A percentile compares a stretch with the other conserved stretches of the same genome.
phyloP scores from a whole-genome alignment of 2,797 vertebrate species.

The Cyclura pinguis region DNA sequence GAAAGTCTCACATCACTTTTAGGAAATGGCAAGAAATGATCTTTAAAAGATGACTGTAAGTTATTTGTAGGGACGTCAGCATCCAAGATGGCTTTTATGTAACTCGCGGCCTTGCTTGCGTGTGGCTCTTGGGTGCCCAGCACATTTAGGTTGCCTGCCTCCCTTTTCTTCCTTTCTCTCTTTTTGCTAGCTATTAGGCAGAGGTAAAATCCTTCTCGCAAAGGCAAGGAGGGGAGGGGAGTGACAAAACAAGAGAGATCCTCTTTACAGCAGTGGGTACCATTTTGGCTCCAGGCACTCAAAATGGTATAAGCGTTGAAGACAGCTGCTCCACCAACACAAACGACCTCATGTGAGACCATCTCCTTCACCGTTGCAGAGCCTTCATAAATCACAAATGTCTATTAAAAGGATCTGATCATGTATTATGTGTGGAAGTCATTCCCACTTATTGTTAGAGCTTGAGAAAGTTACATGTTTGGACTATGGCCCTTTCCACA shows the following conservation, averaged over 20 bases:
- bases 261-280: too few relatives aligned
- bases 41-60: neutral
- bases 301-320: too few relatives aligned
- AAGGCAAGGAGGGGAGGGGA: neutral
- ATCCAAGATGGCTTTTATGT: neutral
- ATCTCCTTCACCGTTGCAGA: too few relatives aligned
- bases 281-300: too few relatives aligned
- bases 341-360: too few relatives aligned
- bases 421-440: too few relatives aligned
- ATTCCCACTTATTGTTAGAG: too few relatives aligned
- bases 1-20: neutral
- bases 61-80: neutral
- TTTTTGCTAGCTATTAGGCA: neutral
- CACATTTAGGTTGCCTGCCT: neutral
- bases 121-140: neutral
- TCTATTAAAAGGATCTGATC: too few relatives aligned
- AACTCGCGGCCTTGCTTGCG: neutral
- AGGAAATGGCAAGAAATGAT: neutral
- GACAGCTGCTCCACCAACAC: too few relatives aligned
- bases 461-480: neutral
- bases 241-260: too few relatives aligned
- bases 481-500: too few relatives aligned
- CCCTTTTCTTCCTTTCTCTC: neutral
- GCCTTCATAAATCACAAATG: too few relatives aligned
- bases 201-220: neutral